phyloP scores from a whole-genome alignment of 2,888 invertebrate species.

The Ophion obscuratus region DNA sequence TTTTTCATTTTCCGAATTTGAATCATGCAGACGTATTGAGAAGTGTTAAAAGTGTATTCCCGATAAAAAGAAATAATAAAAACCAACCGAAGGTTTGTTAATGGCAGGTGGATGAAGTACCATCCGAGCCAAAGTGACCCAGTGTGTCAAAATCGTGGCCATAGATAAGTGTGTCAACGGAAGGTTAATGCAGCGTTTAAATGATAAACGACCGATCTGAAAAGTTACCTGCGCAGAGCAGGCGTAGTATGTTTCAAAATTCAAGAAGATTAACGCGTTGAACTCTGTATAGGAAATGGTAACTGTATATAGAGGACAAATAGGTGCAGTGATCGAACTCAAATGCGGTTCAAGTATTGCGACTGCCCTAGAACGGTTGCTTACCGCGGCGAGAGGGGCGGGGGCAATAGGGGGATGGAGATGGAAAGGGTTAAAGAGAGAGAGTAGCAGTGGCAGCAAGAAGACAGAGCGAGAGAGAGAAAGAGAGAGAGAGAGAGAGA shows the following conservation, averaged over 20 bases:
- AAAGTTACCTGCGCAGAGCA: constrained; percentile 25
- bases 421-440: constrained; percentile 5
- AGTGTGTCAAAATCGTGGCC: too few relatives aligned
- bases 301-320: constrained; percentile 12
- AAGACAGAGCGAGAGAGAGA: constrained; percentile 5
- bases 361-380: constrained; percentile 44
- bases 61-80: too few relatives aligned
- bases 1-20: too few relatives aligned
- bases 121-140: too few relatives aligned
- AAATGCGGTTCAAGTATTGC: constrained; percentile 67
- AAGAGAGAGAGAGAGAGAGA: not conserved
- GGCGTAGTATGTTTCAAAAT: constrained; percentile 25
- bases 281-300: constrained; percentile 27
- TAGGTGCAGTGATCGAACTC: constrained; percentile 63
- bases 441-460: not conserved
- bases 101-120: too few relatives aligned
- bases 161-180: too few relatives aligned
- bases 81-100: too few relatives aligned
- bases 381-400: not conserved
- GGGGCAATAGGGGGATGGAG: not conserved
- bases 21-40: too few relatives aligned
- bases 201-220: constrained; percentile 5
- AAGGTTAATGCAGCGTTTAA: constrained; percentile 1
- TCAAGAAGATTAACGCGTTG: constrained; percentile 50
- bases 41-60: too few relatives aligned